Conservation (phyloP, 1,140 invertebrate species). For the Sycophila sp. region DNA sequence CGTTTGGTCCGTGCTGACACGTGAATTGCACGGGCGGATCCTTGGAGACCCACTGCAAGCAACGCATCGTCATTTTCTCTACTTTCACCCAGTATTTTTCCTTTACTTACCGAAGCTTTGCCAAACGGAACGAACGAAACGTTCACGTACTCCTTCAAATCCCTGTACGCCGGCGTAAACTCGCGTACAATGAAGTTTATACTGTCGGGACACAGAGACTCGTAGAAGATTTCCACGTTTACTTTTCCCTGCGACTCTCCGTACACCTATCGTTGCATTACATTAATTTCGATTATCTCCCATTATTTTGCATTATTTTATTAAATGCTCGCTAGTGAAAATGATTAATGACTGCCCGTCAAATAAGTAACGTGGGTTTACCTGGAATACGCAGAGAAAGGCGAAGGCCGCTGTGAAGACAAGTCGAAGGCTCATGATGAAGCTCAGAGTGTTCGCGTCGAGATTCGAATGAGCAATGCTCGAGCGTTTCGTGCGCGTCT, state of each 20-base stretch:
- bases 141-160: slow-evolving; percentile 47
- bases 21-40: slow-evolving; percentile 56
- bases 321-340: too few species aligned
- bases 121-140: slow-evolving; percentile 72
- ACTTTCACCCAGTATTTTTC: slow-evolving; percentile 2
- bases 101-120: slow-evolving; percentile 73
- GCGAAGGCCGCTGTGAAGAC: neutral
- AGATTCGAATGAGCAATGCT: slow-evolving; percentile 1
- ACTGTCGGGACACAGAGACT: slow-evolving; percentile 83
- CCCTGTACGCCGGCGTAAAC: slow-evolving; percentile 46
- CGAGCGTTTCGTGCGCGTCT: neutral
- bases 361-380: neutral
- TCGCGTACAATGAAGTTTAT: slow-evolving; percentile 72
- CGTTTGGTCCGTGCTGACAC: slow-evolving; percentile 75
- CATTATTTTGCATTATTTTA: too few species aligned
- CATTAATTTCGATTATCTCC: too few species aligned
- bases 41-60: neutral
- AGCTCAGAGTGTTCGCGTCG: neutral
- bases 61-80: neutral
- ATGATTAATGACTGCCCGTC: too few species aligned
- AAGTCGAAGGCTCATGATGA: neutral
- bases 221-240: slow-evolving; percentile 74
- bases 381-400: neutral
- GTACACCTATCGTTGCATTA: too few species aligned
- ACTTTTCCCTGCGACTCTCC: slow-evolving; percentile 12